A percentile compares a stretch with the other conserved stretches of the same genome.
These are phyloP conservation scores for Lampris megalopsis DNA, from an alignment of 2,113 vertebrate species.

Conservation along the genomic window DNA sequence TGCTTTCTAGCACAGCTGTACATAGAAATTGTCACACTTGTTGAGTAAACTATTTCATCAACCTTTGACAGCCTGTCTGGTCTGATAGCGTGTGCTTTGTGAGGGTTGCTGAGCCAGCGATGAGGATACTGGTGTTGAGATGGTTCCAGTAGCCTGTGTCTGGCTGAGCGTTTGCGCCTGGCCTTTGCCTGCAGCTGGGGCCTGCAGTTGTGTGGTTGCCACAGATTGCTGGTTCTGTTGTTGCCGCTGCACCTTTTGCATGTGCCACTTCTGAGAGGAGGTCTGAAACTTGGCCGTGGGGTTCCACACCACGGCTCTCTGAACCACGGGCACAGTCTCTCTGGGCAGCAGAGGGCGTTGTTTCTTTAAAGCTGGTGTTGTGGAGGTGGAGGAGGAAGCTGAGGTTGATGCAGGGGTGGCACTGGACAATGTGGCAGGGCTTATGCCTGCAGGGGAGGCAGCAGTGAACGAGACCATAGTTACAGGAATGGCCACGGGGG, in stretches of 20 bases:
- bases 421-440: constrained; percentile 63
- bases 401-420: constrained; percentile 71
- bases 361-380: constrained; percentile 89
- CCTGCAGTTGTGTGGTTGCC: constrained; percentile 64
- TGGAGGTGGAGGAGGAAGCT: constrained; percentile 75
- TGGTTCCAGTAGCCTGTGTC: constrained; percentile 50
- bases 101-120: constrained; percentile 80
- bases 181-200: constrained; percentile 79
- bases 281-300: constrained; percentile 95
- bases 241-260: constrained; percentile 96
- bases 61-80: constrained; percentile 98
- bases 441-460: constrained; percentile 77
- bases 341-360: constrained; percentile 96
- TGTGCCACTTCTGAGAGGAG: constrained; percentile 98
- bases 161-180: constrained; percentile 57
- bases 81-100: constrained; percentile 95
- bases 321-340: constrained; percentile 92
- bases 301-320: constrained; percentile 94
- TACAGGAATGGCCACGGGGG: constrained; percentile 82
- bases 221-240: constrained; percentile 83
- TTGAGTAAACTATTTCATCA: constrained; percentile 36
- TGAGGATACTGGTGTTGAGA: constrained; percentile 52
- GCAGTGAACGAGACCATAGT: constrained; percentile 81
- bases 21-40: neutral
- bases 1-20: neutral